Evolutionary conservation across 2,113 vertebrate species (phyloP), one percentile per base, ranked within the genome.

Genomic region (Neolamprologus caudopunctatus): DNA sequence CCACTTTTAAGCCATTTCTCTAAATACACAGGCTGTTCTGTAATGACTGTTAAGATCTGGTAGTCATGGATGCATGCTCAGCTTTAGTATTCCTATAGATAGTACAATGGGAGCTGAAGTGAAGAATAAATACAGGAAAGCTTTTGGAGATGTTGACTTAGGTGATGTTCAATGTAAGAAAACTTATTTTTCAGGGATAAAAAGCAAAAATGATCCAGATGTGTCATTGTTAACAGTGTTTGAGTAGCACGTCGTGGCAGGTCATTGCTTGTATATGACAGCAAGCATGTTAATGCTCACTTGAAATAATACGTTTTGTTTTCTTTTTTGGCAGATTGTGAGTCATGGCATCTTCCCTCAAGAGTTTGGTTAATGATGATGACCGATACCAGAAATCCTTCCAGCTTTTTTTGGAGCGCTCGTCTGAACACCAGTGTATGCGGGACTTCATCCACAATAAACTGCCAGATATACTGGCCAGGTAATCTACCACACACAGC

Each of bases 361-460:
- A 84, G 85, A 95, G 94, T 82, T 95, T 98, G 81, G 82, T 94
- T 61, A 80, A 92, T 0, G 96, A 97, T 50, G 96, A 97, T 82
- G 82, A 55, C 57, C 93, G 96, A 73, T 98, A 98, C 82, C 94
- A 95, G 85, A 95, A 95, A 87, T 93, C 96, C 63, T 98, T 98
- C 68, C 94, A 96, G 81, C 53, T 97, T 4, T 98, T 98, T 90
- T 86, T 98, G 95, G 95, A 97, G 35, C 94, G 96, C 75, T 98
- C 97, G 8, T 97, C 97, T 28, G 97, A 98, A 89, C 97, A 98
- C 86, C 95, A 97, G 88, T 97, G 97, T 86, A 97, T 98, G 97
- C 93, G 89, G 1, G 95, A 97, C 80, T 98, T 98, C 95, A 97
- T 97, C 92, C 95, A 92, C 85, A 87, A 91, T 1, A 90, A 75